Percentiles rank a stretch among this genome's conserved stretches.
Conservation (phyloP, 1,140 invertebrate species). For the Lerema accius region DNA sequence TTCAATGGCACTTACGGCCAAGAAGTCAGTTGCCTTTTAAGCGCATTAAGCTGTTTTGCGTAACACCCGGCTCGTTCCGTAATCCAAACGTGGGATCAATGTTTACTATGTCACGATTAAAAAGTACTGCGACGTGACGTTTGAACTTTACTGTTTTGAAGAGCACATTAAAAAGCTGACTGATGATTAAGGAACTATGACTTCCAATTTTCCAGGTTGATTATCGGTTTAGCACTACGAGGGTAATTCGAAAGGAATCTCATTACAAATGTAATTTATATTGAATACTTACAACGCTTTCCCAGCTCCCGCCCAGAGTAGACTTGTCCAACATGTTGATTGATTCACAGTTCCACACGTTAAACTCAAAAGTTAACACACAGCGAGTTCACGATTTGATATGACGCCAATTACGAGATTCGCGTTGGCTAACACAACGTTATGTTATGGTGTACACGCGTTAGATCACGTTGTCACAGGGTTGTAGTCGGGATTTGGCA, state of each 20-base stretch:
- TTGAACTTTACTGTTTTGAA: too few relatives aligned
- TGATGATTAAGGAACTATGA: too few relatives aligned
- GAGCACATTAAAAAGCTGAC: too few relatives aligned
- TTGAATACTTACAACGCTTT: slow-evolving; percentile 72
- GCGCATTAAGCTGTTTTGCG: slow-evolving; percentile 66
- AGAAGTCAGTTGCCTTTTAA: slow-evolving; percentile 67
- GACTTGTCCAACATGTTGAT: slow-evolving; percentile 72
- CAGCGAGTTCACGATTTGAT: background rate
- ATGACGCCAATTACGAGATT: slow-evolving; percentile 46
- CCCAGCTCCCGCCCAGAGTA: slow-evolving; percentile 74
- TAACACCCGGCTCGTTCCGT: slow-evolving; percentile 52
- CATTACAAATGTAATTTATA: too few relatives aligned
- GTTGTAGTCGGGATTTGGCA: slow-evolving; percentile 59
- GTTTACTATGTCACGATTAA: background rate
- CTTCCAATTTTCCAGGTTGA: too few relatives aligned
- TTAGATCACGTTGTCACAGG: slow-evolving; percentile 62
- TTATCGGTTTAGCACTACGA: too few relatives aligned
- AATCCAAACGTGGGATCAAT: slow-evolving; percentile 34
- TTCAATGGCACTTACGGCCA: slow-evolving; percentile 68
- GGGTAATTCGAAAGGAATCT: too few relatives aligned
- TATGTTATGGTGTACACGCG: slow-evolving; percentile 43
- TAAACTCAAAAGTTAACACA: slow-evolving; percentile 20
- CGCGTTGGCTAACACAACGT: slow-evolving; percentile 41
- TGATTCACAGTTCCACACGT: slow-evolving; percentile 30
- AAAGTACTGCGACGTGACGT: too few relatives aligned